These are phyloP conservation scores for Botrylloides violaceus DNA, from an alignment of 23 tunicate genomes.

Conservation along the genomic window DNA sequence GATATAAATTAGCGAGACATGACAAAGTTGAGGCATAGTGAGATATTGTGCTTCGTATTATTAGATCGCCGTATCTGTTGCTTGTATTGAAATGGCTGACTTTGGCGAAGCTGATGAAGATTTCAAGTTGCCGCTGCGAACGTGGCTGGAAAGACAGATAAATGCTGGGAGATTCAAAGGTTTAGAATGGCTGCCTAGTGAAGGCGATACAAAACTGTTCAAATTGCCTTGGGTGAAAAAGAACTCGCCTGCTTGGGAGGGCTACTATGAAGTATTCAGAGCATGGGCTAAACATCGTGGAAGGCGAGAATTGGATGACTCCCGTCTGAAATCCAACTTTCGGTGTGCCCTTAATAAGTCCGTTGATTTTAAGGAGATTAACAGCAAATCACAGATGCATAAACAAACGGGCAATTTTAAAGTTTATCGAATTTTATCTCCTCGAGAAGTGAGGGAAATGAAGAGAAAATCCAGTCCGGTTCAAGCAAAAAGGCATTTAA, in stretches of 20 bases:
- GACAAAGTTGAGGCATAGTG: too few relatives aligned
- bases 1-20: not conserved
- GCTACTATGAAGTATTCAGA: conserved; percentile 19
- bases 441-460: conserved; percentile 12
- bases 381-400: conserved; percentile 15
- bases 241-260: conserved; percentile 16
- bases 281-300: conserved; percentile 47
- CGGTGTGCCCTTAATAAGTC: conserved; percentile 23
- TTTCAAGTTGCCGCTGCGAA: conserved; percentile 49
- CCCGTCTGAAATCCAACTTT: conserved; percentile 21
- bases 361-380: conserved; percentile 20
- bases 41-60: too few relatives aligned
- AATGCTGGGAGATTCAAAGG: conserved; percentile 11
- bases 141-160: conserved; percentile 49
- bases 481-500: not conserved
- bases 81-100: not conserved
- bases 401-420: conserved; percentile 21
- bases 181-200: conserved; percentile 21
- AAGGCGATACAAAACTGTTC: conserved; percentile 5
- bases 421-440: conserved; percentile 16
- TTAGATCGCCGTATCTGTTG: not conserved
- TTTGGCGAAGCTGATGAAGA: conserved; percentile 19
- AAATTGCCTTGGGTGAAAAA: conserved; percentile 25
- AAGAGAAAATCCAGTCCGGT: conserved; percentile 10
- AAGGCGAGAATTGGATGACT: conserved; percentile 11